Base-by-base conservation (phyloP, 2,888 invertebrate species). In the Oligia fasciuncula region DNA sequence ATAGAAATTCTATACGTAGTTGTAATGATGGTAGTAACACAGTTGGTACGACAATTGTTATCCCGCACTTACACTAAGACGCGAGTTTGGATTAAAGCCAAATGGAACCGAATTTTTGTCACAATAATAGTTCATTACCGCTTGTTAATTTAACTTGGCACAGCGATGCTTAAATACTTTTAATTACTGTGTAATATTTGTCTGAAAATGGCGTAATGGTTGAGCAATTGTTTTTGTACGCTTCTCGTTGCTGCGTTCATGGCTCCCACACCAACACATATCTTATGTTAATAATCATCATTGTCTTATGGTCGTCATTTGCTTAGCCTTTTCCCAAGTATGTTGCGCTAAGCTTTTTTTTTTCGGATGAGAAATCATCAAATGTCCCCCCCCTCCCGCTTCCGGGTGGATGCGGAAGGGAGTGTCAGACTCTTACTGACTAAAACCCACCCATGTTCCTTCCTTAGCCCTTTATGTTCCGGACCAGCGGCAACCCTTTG, bases 11-110 rank as follows among this genome's bases (percentile, higher is more conserved):
- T 57, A 29, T 29, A 49, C 17, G 23, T 23, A 73, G 51, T 29
- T 74, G 60, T 68, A 69, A 66, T 43, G 51, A 69, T 23, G 35
- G n/a, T 73, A 72, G 76, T 72, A 65, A 77, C 66, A n/a, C 62
- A 54, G 68, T 68, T 80, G 19, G n/a, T 63, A 60, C 76, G 46
- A 81, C 74, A 73, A 82, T 75, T 43, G 57, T 65, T 80, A 71
- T 49, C 65, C 40, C 80, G 75, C 70, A 85, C 60, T 86, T 80
- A 77, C 79, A 79, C 73, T 83, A 73, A 86, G 80, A 67, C 73
- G 62, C 69, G 66, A 65, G 46, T 73, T 87, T 87, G 85, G 85
- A 81, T 49, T 43, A 70, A 49, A 76, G 85, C 85, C 85, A 86
- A 81, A 74, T 72, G 77, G 43, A n/a, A 83, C 66, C 49, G 51